phyloP scores from a whole-genome alignment of 2,797 vertebrate genomes.

The Poeciliopsis gracilis region DNA sequence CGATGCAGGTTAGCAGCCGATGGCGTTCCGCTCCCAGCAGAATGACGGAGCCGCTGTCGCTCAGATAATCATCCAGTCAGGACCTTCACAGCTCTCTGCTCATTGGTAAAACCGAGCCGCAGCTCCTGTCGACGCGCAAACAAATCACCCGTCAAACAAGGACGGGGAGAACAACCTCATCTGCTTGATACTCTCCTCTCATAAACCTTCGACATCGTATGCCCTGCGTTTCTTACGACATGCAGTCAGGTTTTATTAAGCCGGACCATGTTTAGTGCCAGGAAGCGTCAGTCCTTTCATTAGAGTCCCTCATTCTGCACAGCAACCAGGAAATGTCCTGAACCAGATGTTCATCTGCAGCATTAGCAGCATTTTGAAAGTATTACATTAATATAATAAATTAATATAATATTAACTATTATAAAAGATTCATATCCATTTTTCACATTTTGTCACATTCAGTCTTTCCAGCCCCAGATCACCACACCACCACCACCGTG shows the following conservation, averaged over 20 bases:
- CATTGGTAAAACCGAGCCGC: slow-evolving; percentile 15
- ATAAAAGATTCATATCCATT: too few relatives aligned
- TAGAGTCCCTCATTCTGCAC: neutral
- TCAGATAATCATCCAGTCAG: slow-evolving; percentile 29
- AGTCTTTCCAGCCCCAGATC: neutral
- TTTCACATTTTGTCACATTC: too few relatives aligned
- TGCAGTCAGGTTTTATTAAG: slow-evolving; percentile 1
- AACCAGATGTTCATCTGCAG: neutral
- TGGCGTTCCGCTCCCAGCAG: slow-evolving; percentile 6
- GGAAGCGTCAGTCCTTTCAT: neutral
- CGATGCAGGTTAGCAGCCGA: neutral
- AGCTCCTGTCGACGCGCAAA: slow-evolving; percentile 31
- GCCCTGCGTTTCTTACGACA: neutral
- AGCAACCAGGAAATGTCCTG: neutral
- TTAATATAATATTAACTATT: too few relatives aligned
- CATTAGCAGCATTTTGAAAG: too few relatives aligned
- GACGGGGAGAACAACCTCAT: slow-evolving; percentile 4
- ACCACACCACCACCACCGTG: neutral
- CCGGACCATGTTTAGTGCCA: neutral
- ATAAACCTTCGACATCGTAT: neutral
- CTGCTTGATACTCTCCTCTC: neutral
- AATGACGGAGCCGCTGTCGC: slow-evolving; percentile 14
- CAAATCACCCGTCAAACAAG: slow-evolving; percentile 14
- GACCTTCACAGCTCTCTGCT: slow-evolving; percentile 27
- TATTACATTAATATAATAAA: too few relatives aligned